Evolutionary conservation across 2,888 invertebrate species (phyloP).

Genomic region (Heliothis peltigera): DNA sequence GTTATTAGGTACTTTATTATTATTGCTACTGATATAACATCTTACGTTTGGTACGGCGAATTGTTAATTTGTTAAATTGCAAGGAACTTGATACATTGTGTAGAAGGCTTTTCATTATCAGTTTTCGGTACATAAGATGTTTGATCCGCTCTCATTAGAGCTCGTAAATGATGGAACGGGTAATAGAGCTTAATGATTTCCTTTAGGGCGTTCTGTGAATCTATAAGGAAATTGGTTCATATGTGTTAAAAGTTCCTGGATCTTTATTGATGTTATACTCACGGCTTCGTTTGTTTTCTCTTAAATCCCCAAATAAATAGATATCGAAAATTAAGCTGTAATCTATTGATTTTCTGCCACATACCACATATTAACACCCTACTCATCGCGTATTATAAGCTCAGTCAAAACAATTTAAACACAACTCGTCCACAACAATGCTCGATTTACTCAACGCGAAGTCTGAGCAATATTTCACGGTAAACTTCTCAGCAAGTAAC

Average conservation of each 20-base stretch:
- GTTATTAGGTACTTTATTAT: slow-evolving; percentile 53
- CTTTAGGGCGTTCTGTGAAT: slow-evolving; percentile 20
- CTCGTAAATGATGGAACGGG: slow-evolving; percentile 19
- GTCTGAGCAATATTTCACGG: slow-evolving; percentile 57
- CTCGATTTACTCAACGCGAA: slow-evolving; percentile 40
- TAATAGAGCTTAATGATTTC: slow-evolving; percentile 33
- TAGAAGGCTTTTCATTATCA: slow-evolving; percentile 41
- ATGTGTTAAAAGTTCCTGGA: neutral
- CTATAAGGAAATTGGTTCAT: neutral
- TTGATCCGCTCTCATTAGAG: slow-evolving; percentile 47
- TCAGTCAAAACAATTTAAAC: slow-evolving; percentile 44
- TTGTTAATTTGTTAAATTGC: slow-evolving; percentile 64
- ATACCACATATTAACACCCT: slow-evolving; percentile 18
- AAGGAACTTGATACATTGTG: slow-evolving; percentile 42
- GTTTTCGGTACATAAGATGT: slow-evolving; percentile 29
- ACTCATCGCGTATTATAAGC: slow-evolving; percentile 21
- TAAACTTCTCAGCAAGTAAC: slow-evolving; percentile 56
- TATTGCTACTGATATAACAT: slow-evolving; percentile 64
- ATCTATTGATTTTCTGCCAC: slow-evolving; percentile 42
- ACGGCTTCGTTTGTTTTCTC: too few species aligned
- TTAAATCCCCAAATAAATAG: slow-evolving; percentile 19
- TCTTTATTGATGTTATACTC: neutral
- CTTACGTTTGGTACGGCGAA: slow-evolving; percentile 47
- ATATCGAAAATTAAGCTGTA: slow-evolving; percentile 26
- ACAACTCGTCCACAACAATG: slow-evolving; percentile 39